A percentile compares a stretch with the other conserved stretches of the same genome.
Conservation (phyloP, 2,888 invertebrate species). For the Cheilosia vulpina region DNA sequence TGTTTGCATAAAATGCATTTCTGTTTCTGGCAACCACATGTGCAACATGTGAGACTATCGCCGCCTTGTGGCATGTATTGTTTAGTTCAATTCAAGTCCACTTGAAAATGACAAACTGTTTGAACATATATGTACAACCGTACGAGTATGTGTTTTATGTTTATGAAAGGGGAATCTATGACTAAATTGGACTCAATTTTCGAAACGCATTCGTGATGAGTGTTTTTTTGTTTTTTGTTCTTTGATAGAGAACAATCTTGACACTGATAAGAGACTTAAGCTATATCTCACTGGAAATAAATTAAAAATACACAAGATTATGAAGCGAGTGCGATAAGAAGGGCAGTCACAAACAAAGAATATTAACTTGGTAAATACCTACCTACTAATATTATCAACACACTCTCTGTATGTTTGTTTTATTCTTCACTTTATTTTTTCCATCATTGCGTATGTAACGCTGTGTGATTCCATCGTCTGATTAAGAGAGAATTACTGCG, state of each 20-base stretch:
- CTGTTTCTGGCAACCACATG: constrained; percentile 70
- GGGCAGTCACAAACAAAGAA: constrained; percentile 57
- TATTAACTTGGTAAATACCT: constrained; percentile 50
- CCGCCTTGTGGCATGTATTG: constrained; percentile 44
- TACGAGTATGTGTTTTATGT: not conserved
- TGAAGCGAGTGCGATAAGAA: constrained; percentile 53
- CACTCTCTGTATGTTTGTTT: constrained; percentile 12
- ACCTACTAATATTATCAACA: constrained; percentile 33
- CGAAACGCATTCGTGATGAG: not conserved
- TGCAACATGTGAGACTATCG: constrained; percentile 45
- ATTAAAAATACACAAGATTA: constrained; percentile 55
- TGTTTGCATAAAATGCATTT: constrained; percentile 56
- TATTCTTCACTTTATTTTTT: not conserved
- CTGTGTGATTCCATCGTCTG: constrained; percentile 9
- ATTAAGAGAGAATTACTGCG: constrained; percentile 25
- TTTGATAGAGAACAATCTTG: constrained; percentile 12
- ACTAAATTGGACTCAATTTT: constrained; percentile 4
- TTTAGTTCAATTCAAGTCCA: constrained; percentile 16
- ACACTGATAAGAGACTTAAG: constrained; percentile 42
- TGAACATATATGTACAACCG: constrained; percentile 3
- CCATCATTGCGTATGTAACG: not conserved
- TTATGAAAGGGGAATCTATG: not conserved
- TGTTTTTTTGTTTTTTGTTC: not conserved
- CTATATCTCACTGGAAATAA: constrained; percentile 33
- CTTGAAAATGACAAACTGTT: constrained; percentile 47